Conservation (phyloP, 2,797 vertebrate genomes). For the Argyrosomus regius region DNA sequence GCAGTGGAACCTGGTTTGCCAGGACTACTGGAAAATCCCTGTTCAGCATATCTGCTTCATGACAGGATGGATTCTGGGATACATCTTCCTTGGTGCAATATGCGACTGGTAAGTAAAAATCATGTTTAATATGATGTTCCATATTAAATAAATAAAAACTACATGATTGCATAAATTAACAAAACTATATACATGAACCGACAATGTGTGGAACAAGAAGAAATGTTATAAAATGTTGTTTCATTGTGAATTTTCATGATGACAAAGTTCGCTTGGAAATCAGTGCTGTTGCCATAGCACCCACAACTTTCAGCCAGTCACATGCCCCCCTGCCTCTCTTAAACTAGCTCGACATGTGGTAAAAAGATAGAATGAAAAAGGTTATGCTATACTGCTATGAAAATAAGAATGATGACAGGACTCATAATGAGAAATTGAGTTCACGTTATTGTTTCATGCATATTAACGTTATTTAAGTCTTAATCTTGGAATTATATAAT, state of each 20-base stretch:
- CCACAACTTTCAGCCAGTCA: background rate
- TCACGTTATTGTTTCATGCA: background rate
- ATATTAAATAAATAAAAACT: background rate
- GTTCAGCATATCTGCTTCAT: slow-evolving; percentile 90
- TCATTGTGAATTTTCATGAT: background rate
- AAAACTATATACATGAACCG: background rate
- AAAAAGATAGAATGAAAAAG: too few species aligned
- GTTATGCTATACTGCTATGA: too few species aligned
- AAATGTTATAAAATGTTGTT: background rate
- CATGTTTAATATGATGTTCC: background rate
- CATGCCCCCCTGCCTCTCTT: background rate
- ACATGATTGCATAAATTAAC: too few species aligned
- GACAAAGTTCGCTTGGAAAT: background rate
- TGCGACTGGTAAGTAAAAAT: slow-evolving; percentile 87
- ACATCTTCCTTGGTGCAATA: slow-evolving; percentile 84
- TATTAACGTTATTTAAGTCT: too few species aligned
- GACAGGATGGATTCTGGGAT: slow-evolving; percentile 90
- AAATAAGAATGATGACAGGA: too few species aligned
- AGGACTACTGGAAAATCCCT: slow-evolving; percentile 89
- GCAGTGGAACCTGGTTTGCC: slow-evolving; percentile 92
- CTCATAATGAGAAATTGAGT: background rate
- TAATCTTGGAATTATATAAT: too few species aligned
- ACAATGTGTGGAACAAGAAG: background rate
- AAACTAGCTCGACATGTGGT: too few species aligned
- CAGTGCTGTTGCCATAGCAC: background rate